Conservation (phyloP, 1,140 invertebrate species). For the Hetaerina americana region DNA sequence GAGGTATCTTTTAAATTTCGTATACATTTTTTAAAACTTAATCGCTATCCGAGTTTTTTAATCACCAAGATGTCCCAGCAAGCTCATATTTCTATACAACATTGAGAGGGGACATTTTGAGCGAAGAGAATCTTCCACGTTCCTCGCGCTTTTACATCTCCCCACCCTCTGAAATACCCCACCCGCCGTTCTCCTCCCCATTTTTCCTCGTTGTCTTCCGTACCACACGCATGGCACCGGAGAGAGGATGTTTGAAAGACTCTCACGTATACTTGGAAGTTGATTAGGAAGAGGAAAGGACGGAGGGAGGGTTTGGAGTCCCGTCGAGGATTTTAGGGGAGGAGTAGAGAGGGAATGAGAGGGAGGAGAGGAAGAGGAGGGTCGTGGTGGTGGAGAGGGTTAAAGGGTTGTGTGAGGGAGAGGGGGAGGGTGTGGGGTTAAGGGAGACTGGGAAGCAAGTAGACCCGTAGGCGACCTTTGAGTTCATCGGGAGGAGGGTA, state of each 20-base stretch:
- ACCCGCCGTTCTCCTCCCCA: too few species aligned
- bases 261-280: slow-evolving; percentile 3
- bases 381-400: slow-evolving; percentile 11
- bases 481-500: slow-evolving; percentile 9
- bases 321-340: background rate
- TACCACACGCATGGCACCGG: background rate
- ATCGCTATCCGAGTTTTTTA: too few species aligned
- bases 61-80: too few species aligned
- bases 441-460: background rate
- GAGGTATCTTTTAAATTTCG: too few species aligned
- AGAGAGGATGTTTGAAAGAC: background rate
- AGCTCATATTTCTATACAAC: too few species aligned
- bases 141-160: too few species aligned
- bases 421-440: slow-evolving; percentile 12
- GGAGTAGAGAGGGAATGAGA: background rate
- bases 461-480: background rate
- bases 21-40: too few species aligned
- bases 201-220: background rate
- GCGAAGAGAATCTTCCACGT: too few species aligned
- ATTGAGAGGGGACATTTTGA: too few species aligned
- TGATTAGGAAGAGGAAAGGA: slow-evolving; percentile 2
- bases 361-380: slow-evolving; percentile 10
- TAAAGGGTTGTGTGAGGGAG: slow-evolving; percentile 12
- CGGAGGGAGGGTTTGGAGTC: background rate
- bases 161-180: background rate